phyloP scores from a whole-genome alignment of 2,888 invertebrate genomes.

The Eupithecia dodoneata region DNA sequence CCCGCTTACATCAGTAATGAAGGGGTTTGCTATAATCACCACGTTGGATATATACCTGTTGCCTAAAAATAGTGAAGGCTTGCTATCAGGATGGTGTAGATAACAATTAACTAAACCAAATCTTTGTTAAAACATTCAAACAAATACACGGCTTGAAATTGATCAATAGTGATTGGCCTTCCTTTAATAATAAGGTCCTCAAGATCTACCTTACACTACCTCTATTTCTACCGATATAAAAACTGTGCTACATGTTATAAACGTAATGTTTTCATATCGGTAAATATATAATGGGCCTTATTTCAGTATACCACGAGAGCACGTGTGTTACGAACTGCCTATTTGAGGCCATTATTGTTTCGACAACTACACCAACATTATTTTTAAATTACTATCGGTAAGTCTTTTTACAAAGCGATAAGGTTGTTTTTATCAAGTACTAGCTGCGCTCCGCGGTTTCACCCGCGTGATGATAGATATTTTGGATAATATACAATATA shows the following conservation, averaged over 20 bases:
- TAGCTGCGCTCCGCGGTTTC: no score
- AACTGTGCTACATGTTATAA: slow-evolving; percentile 24
- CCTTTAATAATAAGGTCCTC: not conserved
- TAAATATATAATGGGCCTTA: slow-evolving; percentile 37
- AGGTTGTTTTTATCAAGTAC: slow-evolving; percentile 1
- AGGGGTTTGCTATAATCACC: no score
- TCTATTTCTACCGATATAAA: not conserved
- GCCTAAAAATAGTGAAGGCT: no score
- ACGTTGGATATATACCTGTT: no score
- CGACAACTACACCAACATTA: slow-evolving; percentile 8
- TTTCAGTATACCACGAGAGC: slow-evolving; percentile 39
- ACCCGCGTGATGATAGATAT: no score
- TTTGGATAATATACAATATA: no score
- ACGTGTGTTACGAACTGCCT: slow-evolving; percentile 36
- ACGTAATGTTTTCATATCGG: slow-evolving; percentile 31
- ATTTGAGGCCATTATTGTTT: slow-evolving; percentile 31
- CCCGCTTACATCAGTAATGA: no score
- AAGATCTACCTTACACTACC: not conserved
- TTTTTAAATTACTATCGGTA: not conserved
- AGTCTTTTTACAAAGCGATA: not conserved
- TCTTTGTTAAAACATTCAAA: not conserved
- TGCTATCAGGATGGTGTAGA: no score
- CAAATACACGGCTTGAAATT: no score
- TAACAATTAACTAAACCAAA: not conserved
- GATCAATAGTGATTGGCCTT: no score